Evolutionary conservation across 2,888 invertebrate genomes (phyloP).

Genomic region (Acanthococcus lagerstroemiae): DNA sequence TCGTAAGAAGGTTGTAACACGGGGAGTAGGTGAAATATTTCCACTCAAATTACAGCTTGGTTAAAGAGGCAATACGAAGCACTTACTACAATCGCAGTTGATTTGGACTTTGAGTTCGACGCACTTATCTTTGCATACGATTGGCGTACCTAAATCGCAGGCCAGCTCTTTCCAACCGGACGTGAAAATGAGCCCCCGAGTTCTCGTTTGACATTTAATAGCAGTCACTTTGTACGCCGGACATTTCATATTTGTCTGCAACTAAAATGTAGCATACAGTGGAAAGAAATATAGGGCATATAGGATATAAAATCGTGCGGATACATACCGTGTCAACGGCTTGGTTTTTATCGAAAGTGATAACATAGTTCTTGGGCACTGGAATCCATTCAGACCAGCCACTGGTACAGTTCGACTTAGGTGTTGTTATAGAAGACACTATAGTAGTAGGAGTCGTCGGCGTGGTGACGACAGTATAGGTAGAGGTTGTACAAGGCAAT

Average conservation of each 20-base stretch:
- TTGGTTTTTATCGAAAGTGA: background rate
- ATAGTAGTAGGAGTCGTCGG: slow-evolving; percentile 34
- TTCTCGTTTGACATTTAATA: slow-evolving; percentile 64
- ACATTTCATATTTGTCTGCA: slow-evolving; percentile 43
- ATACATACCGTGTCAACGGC: background rate
- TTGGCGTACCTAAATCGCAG: slow-evolving; percentile 64
- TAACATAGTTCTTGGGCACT: slow-evolving; percentile 43
- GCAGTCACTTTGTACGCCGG: slow-evolving; percentile 52
- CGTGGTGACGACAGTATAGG: slow-evolving; percentile 32
- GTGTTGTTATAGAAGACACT: slow-evolving; percentile 35
- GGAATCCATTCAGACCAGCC: slow-evolving; percentile 56
- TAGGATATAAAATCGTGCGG: background rate
- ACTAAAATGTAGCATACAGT: background rate
- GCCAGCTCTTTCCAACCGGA: background rate
- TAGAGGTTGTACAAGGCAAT: slow-evolving; percentile 51
- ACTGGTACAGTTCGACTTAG: slow-evolving; percentile 32
- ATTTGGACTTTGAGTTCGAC: slow-evolving; percentile 76
- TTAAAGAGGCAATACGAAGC: background rate
- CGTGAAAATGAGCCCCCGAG: too few relatives aligned
- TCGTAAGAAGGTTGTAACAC: too few relatives aligned
- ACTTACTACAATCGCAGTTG: slow-evolving; percentile 46
- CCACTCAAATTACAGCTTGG: background rate
- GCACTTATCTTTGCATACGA: slow-evolving; percentile 56
- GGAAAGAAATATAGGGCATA: background rate
- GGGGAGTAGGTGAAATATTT: background rate